These are phyloP conservation scores for Pemphigus obesinymphae DNA, from an alignment of 1,140 invertebrate species.

Conservation along the genomic window DNA sequence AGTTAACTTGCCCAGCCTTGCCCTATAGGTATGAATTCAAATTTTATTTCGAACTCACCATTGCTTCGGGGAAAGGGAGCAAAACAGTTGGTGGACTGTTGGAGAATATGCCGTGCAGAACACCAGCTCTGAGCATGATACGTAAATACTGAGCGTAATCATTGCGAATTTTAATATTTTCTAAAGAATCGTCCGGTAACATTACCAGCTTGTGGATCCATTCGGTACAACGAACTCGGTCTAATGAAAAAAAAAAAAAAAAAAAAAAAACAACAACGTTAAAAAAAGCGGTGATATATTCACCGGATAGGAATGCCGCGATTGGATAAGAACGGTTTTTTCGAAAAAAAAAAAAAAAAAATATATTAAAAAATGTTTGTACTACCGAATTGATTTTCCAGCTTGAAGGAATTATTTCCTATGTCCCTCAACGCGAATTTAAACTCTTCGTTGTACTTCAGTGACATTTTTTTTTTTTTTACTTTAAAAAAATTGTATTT, in stretches of 20 bases:
- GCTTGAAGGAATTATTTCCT: conserved; percentile 44
- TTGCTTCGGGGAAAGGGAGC: conserved; percentile 50
- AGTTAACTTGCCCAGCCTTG: no score
- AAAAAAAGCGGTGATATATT: no score
- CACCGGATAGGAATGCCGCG: no score
- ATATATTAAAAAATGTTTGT: no score
- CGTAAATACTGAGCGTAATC: conserved; percentile 54
- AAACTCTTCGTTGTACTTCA: conserved; percentile 48
- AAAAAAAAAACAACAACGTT: no score
- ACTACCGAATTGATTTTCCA: conserved; percentile 47
- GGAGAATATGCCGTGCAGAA: conserved; percentile 53
- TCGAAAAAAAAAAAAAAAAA: no score
- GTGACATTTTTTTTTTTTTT: conserved; percentile 43
- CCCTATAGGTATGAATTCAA: background rate
- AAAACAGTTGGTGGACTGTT: conserved; percentile 50
- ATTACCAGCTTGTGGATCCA: conserved; percentile 52
- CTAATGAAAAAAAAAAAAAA: no score
- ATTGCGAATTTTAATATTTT: conserved; percentile 52
- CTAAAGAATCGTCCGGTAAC: conserved; percentile 51
- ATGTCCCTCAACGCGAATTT: conserved; percentile 47
- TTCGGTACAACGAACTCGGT: conserved; percentile 54
- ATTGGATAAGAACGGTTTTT: no score
- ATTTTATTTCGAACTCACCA: conserved; percentile 48
- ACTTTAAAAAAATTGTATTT: background rate
- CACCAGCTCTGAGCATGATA: conserved; percentile 53